A percentile compares a stretch with the other conserved stretches of the same genome.
phyloP scores from a whole-genome alignment of 1,140 invertebrate species.

The Acyrthosiphon pisum region DNA sequence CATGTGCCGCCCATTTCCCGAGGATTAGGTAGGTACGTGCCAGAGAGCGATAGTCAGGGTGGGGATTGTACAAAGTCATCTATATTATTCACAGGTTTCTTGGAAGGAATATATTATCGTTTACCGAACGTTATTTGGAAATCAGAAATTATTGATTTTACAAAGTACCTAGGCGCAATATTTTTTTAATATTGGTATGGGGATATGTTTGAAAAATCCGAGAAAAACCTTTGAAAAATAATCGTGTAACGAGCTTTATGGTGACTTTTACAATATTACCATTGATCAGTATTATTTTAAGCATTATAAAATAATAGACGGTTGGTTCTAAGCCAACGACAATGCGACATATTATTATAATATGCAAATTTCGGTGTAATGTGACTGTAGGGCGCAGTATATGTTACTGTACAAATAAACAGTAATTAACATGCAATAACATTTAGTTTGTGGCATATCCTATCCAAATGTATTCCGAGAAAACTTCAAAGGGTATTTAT shows the following conservation, averaged over 20 bases:
- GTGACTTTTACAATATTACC: not conserved
- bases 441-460: not conserved
- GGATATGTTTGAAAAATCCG: not conserved
- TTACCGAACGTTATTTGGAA: too few relatives aligned
- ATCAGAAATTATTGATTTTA: not conserved
- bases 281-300: not conserved
- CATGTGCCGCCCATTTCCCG: not conserved
- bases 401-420: not conserved
- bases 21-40: not conserved
- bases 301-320: not conserved
- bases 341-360: not conserved
- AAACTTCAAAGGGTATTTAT: not conserved
- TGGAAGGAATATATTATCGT: not conserved
- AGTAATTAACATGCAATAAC: not conserved
- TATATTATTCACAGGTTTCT: not conserved
- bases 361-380: not conserved
- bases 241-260: not conserved
- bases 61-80: too few relatives aligned
- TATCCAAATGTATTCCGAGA: not conserved
- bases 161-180: too few relatives aligned
- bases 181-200: not conserved
- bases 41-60: too few relatives aligned
- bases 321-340: not conserved
- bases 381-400: not conserved
- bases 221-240: not conserved